Evolutionary conservation across 2,888 invertebrate genomes (phyloP).

Genomic region (Antheraea assamensis): DNA sequence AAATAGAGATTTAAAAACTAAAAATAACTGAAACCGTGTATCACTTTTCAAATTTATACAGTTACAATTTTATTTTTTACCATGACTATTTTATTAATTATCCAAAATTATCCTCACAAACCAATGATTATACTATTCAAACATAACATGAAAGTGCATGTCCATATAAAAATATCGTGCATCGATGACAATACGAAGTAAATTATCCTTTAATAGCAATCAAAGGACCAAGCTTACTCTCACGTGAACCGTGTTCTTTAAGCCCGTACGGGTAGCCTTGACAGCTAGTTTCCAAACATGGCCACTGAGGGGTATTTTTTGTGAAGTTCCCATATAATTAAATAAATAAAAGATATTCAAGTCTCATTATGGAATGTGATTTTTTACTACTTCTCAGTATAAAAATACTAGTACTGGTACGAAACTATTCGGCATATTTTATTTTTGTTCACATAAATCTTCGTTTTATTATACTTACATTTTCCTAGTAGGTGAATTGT

Average conservation of each 20-base stretch:
- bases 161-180: conserved; percentile 34
- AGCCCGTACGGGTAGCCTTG: conserved; percentile 23
- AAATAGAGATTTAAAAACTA: no score
- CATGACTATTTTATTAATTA: no score
- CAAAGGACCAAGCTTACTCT: conserved; percentile 35
- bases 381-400: not conserved
- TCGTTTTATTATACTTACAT: conserved; percentile 1
- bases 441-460: conserved; percentile 10
- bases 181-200: conserved; percentile 68
- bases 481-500: conserved; percentile 8
- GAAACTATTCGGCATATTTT: not conserved
- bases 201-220: conserved; percentile 61
- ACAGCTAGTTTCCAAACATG: conserved; percentile 26
- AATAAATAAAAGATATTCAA: conserved; percentile 11
- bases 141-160: conserved; percentile 1
- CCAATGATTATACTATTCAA: no score
- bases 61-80: no score
- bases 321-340: conserved; percentile 1
- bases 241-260: conserved; percentile 21
- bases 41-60: no score
- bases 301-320: conserved; percentile 24
- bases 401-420: not conserved
- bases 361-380: conserved; percentile 9
- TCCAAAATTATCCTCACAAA: no score
- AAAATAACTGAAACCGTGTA: no score